Evolutionary conservation across 1,140 invertebrate genomes (phyloP), one percentile per base, ranked within the genome.

Genomic region (Oncopodura yosiiana): DNA sequence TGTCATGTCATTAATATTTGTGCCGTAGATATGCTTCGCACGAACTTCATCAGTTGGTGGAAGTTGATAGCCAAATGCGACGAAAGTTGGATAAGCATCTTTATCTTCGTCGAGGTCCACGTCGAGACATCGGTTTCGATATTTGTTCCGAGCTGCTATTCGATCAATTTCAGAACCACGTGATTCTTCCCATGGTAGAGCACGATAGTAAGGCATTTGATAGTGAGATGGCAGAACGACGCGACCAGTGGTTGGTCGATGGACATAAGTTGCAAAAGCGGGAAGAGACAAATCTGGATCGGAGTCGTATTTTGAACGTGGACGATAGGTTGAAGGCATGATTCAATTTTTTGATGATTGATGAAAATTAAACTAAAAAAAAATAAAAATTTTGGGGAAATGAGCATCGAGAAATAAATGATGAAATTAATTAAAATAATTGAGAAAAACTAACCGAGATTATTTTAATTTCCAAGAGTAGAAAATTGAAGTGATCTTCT

Each of bases 31-130:
- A 24, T 39, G 50, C 24, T 49, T 49, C 19, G 39, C 41, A 26
- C 19, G 11, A n/a, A 56, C 54, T 18, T 49, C 54, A 8, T 56
- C 48, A 11, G 39, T 44, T 5, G 46, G 54, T 24, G 54, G 54
- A 14, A 56, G 54, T 27, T 56, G 54, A 30, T 56, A 56, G 23
- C 39, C 45, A 12, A 56, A 38, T 21, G 54, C 46, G 26, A 56
- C 42, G 32, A 36, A 50, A 3, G 54, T 56, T 12, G 54, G 23
- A 38, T 49, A 51, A 12, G 54, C 54, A 36, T 48, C 54, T 11
- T 27, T 26, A 27, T 56, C 54, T 37, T 56, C 54, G 8, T 56
- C 54, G 18, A 56, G 36, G 21, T 56, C 54, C 38, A 56, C 54
- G 37, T 56, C 48, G 14, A 56, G 29, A 51, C 54, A 50, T 9